Base-by-base conservation (phyloP, 2,113 vertebrate genomes). In the Pao palembangensis region DNA sequence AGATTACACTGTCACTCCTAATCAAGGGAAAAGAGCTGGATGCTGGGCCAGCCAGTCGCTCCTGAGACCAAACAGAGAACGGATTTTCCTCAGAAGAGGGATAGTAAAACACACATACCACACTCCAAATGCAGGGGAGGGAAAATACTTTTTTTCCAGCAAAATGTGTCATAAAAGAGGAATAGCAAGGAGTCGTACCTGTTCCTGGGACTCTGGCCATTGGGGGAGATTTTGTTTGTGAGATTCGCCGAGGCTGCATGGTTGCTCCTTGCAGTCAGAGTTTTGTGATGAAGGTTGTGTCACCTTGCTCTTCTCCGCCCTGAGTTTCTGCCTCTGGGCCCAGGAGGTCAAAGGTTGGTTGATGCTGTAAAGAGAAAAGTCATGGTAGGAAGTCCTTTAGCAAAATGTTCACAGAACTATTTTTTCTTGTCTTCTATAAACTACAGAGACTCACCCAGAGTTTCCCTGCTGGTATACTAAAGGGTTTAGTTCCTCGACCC, bases 321-420 rank as follows among this genome's bases (percentile, higher is more conserved):
- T 92, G 77, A 90, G 88, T 81, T 91, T 95, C 78, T 94, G 79
- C 68, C 92, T 94, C 64, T 96, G 93, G 41, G 94, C 95, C 97
- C 96, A 99, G 11, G 96, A 96, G 20, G 97, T 99, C 73, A 98
- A 47, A 14, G 76, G 77, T 76, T 91, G 93, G 74, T 89, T 93
- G 70, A 14, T 66, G 64, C 79, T 81, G 69, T 61, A 1, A 46
- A 53, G 14, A 64, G 8, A 75, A 48, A 5, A 55, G 16, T 28
- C 14, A 25, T 11, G 4, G 38, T 25, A 3, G 64, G 38, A 14
- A 23, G 10, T 20, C 23, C 0, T 20, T 20, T 47, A 18, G 1
- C 1, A 5, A 42, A 15, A 48, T 34, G 15, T 38, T 12, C 21
- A 57, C 23, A 16, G 2, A 41, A 14, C 3, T 7, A 47, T 52